A percentile compares a stretch with the other conserved stretches of the same genome.
phyloP scores from a whole-genome alignment of 2,888 invertebrate genomes.

The Neria commutata region DNA sequence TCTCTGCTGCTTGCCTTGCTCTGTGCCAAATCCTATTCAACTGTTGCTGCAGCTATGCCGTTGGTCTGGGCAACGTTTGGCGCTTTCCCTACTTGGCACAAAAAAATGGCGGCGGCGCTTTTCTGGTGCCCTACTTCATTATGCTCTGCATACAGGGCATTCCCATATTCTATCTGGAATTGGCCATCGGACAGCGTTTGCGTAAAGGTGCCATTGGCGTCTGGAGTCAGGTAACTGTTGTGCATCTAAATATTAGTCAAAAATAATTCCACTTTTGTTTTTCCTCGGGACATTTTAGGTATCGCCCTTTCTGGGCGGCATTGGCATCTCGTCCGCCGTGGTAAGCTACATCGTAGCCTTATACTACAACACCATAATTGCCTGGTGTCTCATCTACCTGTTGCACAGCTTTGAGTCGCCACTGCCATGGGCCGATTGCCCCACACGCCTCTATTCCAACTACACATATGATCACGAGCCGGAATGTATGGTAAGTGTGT shows the following conservation, averaged over 20 bases:
- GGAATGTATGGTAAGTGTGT: slow-evolving; percentile 76
- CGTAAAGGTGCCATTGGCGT: slow-evolving; percentile 94
- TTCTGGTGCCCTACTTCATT: slow-evolving; percentile 93
- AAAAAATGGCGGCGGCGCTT: slow-evolving; percentile 96
- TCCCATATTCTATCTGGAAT: slow-evolving; percentile 93
- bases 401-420: slow-evolving; percentile 91
- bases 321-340: slow-evolving; percentile 92
- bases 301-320: slow-evolving; percentile 85
- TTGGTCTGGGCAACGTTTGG: slow-evolving; percentile 95
- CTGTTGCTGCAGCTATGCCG: slow-evolving; percentile 71
- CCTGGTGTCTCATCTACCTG: slow-evolving; percentile 96
- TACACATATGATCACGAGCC: slow-evolving; percentile 80
- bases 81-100: slow-evolving; percentile 93
- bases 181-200: slow-evolving; percentile 92
- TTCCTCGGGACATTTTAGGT: slow-evolving; percentile 63
- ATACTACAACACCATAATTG: slow-evolving; percentile 97
- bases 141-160: slow-evolving; percentile 95
- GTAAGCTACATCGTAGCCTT: slow-evolving; percentile 96
- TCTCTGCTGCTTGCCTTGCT: background rate
- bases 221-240: slow-evolving; percentile 81
- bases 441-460: slow-evolving; percentile 79
- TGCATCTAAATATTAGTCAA: too few relatives aligned
- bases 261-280: background rate
- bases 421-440: slow-evolving; percentile 91
- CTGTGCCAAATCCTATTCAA: background rate